Evolutionary conservation across 2,113 vertebrate species (phyloP), one percentile per base, ranked within the genome.

Genomic region (Leiothrix lutea): DNA sequence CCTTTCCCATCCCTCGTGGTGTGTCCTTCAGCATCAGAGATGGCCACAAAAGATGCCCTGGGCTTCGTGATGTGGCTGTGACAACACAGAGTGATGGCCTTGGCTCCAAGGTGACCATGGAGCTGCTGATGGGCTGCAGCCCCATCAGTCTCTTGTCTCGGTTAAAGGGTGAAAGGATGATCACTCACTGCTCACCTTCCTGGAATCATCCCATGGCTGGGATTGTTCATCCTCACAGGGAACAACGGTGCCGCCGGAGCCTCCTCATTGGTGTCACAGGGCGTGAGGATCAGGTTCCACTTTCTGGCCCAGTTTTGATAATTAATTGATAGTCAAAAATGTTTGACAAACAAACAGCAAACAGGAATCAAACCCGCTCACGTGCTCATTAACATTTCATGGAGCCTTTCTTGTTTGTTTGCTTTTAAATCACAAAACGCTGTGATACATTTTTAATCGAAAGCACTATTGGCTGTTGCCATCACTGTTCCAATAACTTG

Each of bases 361-460:
- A 66, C 26, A 77, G 73, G 65, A 88, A 93, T 93, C 94, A 95
- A 90, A 71, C 62, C 88, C 3, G 2, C 90, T 88, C 93, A 88
- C 71, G 64, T 92, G 93, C 0, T 2, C 91, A 88, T 94, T 92
- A 95, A 91, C 90, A 81, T 93, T 92, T 93, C 92, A 93, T 92
- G 74, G 42, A 4, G 72, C 80, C 69, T 83, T 80, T 77, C 90
- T 40, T 77, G 88, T 88, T 94, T 91, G 92, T 94, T 95, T 95
- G 93, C 93, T 92, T 97, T 96, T 83, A 94, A 92, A 92, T 60
- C 94, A 64, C 89, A 91, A 96, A 97, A 94, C 1, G 29, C 94
- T n/a, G 38, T 89, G 92, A 93, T 96, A 94, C 93, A 96, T 94
- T 96, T 95, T 96, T 95, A 86, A 94, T 97, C 40, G 67, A 25